Evolutionary conservation across 2,888 invertebrate genomes (phyloP).

Genomic region (Dasypolia templi): DNA sequence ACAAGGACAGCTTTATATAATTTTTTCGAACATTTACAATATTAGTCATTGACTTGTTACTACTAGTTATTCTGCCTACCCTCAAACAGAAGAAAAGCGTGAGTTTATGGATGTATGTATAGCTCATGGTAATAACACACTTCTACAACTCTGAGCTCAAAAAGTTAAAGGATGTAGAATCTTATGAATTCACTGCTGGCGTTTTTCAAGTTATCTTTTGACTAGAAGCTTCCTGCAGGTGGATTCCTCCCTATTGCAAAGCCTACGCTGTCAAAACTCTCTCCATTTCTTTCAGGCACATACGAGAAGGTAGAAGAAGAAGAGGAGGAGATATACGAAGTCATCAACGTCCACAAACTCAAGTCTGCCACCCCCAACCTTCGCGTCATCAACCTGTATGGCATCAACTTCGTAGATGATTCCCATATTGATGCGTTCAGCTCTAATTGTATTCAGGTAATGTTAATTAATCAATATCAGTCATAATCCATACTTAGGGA

Average conservation of each 20-base stretch:
- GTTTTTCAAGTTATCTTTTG: background rate
- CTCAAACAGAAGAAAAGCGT: too few relatives aligned
- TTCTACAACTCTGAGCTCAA: background rate
- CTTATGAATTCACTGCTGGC: background rate
- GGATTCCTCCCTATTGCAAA: background rate
- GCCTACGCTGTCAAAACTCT: background rate
- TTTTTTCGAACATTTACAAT: too few relatives aligned
- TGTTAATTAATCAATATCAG: background rate
- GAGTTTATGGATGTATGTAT: too few relatives aligned
- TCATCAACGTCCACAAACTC: slow-evolving; percentile 99
- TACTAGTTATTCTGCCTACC: too few relatives aligned
- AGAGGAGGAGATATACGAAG: slow-evolving; percentile 99
- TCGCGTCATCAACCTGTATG: slow-evolving; percentile 99
- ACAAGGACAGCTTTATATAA: too few relatives aligned
- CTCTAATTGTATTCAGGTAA: slow-evolving; percentile 97
- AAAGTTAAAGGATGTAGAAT: background rate
- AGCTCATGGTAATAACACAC: background rate
- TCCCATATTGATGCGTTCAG: slow-evolving; percentile 99
- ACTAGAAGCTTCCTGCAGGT: background rate
- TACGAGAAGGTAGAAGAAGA: slow-evolving; percentile 99
- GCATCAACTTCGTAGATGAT: slow-evolving; percentile 99
- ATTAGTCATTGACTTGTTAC: too few relatives aligned
- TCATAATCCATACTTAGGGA: too few relatives aligned
- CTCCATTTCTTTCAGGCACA: slow-evolving; percentile 91
- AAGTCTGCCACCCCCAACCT: slow-evolving; percentile 99